phyloP scores from a whole-genome alignment of 2,888 invertebrate species.

The Dysmachus trigonus region DNA sequence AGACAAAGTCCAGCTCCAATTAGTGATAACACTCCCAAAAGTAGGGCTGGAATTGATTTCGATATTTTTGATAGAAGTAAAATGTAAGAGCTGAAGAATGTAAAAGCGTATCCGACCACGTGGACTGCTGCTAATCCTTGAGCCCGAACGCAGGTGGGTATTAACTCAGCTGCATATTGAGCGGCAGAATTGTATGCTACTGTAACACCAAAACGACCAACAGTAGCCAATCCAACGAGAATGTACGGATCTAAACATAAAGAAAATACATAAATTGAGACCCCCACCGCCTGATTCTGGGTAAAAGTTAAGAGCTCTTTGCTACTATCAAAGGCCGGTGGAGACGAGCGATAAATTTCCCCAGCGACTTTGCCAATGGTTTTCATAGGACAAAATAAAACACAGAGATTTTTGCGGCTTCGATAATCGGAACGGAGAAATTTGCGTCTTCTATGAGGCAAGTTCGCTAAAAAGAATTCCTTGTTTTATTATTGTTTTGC shows the following conservation, averaged over 20 bases:
- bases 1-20: conserved; percentile 67
- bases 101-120: conserved; percentile 70
- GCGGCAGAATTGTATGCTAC: conserved; percentile 69
- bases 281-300: no score
- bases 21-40: conserved; percentile 66
- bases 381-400: no score
- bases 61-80: conserved; percentile 64
- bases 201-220: conserved; percentile 67
- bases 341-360: no score
- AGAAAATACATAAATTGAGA: no score
- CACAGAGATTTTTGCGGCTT: no score
- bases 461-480: no score
- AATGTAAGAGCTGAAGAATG: conserved; percentile 69
- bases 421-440: no score
- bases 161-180: conserved; percentile 69
- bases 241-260: conserved; percentile 54
- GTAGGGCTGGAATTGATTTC: conserved; percentile 67
- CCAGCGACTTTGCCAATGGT: no score
- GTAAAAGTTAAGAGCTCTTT: no score
- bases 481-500: no score
- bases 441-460: no score
- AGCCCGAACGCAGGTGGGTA: conserved; percentile 68
- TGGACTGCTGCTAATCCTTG: conserved; percentile 68
- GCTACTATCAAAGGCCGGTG: no score
- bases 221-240: conserved; percentile 60